These are phyloP conservation scores for Theropithecus gelada DNA, from an alignment of 2,113 vertebrate species.

Conservation along the genomic window DNA sequence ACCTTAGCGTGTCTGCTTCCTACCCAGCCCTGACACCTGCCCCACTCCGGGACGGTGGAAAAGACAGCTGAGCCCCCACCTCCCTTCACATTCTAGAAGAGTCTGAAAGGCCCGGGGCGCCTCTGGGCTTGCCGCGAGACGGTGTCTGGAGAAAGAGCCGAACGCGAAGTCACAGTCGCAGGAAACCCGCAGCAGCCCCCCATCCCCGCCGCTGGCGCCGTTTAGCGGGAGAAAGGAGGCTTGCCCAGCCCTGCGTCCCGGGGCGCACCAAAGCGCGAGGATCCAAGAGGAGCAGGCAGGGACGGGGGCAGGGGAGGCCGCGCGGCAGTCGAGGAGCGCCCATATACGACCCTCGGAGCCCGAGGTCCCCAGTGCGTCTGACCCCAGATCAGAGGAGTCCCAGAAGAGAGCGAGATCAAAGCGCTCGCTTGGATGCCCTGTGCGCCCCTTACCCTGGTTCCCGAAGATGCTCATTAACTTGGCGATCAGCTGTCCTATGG, in stretches of 20 bases:
- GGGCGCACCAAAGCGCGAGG: not conserved
- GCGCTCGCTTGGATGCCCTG: not conserved
- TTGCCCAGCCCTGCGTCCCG: not conserved
- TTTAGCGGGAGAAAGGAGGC: not conserved
- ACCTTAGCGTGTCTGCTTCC: not conserved
- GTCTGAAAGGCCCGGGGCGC: not conserved
- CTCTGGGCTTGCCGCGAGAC: not conserved
- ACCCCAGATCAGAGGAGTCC: not conserved
- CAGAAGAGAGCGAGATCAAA: not conserved
- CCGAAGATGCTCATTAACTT: slow-evolving; percentile 72
- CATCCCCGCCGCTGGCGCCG: rapidly evolving
- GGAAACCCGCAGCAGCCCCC: not conserved
- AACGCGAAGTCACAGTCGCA: not conserved
- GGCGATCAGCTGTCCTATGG: slow-evolving; percentile 71
- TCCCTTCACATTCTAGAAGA: not conserved
- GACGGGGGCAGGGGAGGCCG: not conserved
- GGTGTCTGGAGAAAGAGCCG: not conserved
- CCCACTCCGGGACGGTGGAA: not conserved
- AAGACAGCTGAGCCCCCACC: not conserved
- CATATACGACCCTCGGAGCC: not conserved
- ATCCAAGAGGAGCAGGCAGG: not conserved
- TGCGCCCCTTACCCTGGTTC: slow-evolving; percentile 58
- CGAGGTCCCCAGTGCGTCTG: not conserved
- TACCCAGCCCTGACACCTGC: not conserved
- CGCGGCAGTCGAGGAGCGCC: not conserved